A percentile compares a stretch with the other conserved stretches of the same genome.
Evolutionary conservation across 2,888 invertebrate genomes (phyloP).

Genomic region (Scrobipalpa costella): DNA sequence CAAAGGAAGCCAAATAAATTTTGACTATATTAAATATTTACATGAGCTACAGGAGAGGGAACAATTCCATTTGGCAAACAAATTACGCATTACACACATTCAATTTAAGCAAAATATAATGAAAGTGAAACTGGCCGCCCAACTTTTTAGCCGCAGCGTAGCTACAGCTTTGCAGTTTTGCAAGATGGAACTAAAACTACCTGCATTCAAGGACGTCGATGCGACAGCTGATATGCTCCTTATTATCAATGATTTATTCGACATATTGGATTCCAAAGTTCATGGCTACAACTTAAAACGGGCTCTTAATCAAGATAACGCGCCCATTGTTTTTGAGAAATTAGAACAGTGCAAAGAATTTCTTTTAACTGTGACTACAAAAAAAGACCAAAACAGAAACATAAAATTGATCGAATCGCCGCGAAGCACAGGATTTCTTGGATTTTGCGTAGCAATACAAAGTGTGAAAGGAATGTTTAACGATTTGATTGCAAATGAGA

Average conservation of each 20-base stretch:
- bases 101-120: not conserved
- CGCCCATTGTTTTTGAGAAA: not conserved
- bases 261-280: constrained; percentile 27
- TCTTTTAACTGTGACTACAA: not conserved
- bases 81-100: constrained; percentile 12
- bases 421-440: not conserved
- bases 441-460: not conserved
- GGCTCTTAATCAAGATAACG: constrained; percentile 21
- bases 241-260: constrained; percentile 26
- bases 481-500: not conserved
- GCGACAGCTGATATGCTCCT: not conserved
- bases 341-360: not conserved
- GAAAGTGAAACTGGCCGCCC: constrained; percentile 12
- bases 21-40: not conserved
- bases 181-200: not conserved
- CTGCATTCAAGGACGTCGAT: not conserved
- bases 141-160: constrained; percentile 26
- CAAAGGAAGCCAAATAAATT: not conserved
- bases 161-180: constrained; percentile 24
- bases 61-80: not conserved
- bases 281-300: constrained; percentile 23
- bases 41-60: not conserved
- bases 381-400: not conserved
- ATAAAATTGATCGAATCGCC: not conserved
- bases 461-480: not conserved